Evolutionary conservation across 2,797 vertebrate genomes (phyloP).

Genomic region (Tympanoctomys barrerae): DNA sequence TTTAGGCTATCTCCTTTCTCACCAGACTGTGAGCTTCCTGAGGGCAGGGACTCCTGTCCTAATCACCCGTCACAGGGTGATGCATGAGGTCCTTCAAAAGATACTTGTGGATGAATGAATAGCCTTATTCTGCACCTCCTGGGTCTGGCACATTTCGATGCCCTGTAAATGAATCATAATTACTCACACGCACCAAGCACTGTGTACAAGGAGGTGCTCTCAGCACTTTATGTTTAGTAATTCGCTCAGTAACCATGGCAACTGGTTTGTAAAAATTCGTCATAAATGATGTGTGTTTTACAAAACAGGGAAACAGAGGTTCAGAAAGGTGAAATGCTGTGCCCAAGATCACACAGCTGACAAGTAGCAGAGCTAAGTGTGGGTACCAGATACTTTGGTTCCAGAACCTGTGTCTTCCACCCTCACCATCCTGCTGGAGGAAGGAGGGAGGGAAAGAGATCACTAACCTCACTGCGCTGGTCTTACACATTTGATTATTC

Average conservation of each 20-base stretch:
- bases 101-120: constrained; percentile 34
- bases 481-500: neutral
- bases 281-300: neutral
- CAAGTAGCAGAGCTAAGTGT: neutral
- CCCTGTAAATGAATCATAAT: constrained; percentile 3
- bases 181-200: neutral
- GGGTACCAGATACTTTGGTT: neutral
- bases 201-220: neutral
- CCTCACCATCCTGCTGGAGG: neutral
- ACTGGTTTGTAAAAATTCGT: constrained; percentile 10
- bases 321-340: neutral
- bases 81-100: neutral
- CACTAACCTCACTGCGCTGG: neutral
- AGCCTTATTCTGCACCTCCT: neutral
- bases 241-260: neutral
- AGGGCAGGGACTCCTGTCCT: neutral
- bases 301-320: neutral
- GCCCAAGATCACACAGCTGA: neutral
- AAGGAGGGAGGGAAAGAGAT: neutral
- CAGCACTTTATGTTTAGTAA: neutral
- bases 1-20: neutral
- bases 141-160: neutral
- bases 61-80: neutral
- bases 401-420: neutral
- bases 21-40: neutral